Conservation (phyloP, 2,797 vertebrate genomes). For the Lagorchestes hirsutus region DNA sequence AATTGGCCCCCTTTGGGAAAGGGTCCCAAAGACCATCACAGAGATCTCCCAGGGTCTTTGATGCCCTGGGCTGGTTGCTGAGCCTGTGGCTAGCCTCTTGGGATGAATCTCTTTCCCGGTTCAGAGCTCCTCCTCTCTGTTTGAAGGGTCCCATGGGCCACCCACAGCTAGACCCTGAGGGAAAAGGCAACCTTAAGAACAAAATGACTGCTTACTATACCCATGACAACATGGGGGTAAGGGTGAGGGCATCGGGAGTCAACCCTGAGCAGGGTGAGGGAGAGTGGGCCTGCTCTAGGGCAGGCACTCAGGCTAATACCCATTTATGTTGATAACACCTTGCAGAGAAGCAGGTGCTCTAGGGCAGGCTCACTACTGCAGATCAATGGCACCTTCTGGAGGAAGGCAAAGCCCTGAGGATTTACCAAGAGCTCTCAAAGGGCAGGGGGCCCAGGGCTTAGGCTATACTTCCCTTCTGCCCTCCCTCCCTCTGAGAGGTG, state of each 20-base stretch:
- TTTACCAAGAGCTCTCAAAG: neutral
- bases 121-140: neutral
- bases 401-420: neutral
- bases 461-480: neutral
- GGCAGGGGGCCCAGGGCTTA: neutral
- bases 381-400: neutral
- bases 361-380: fast-evolving
- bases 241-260: neutral
- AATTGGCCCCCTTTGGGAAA: neutral
- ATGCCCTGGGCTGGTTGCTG: neutral
- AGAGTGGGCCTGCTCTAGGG: too few species aligned
- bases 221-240: neutral
- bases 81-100: neutral
- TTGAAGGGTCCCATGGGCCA: neutral
- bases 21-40: neutral
- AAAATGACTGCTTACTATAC: neutral
- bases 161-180: neutral
- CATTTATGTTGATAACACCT: neutral
- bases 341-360: neutral
- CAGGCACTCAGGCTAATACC: neutral
- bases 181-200: slow-evolving; percentile 23
- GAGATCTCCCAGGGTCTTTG: neutral
- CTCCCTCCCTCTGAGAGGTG: neutral
- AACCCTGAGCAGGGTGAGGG: fast-evolving
- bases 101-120: neutral